Evolutionary conservation across 2,113 vertebrate species (phyloP), one percentile per base, ranked within the genome.

Genomic region (Cheilinus undulatus): DNA sequence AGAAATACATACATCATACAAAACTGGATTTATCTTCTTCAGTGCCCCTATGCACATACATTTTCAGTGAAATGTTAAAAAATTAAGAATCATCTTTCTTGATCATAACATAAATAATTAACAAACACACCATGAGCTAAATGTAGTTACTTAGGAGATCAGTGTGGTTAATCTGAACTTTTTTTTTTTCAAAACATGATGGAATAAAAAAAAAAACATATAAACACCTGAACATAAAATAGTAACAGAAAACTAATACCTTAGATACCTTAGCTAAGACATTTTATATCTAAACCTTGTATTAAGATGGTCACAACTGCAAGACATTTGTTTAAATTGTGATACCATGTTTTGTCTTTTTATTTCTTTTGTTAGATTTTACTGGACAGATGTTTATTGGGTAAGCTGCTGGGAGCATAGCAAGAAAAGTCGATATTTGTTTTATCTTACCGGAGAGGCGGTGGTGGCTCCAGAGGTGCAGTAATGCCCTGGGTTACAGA

Each of bases 361-460:
- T 57, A 8, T 45, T 36, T 49, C 17, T 27, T 8, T 50, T 43
- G n/a, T 27, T 20, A 9, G 1, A 49, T 52, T 54, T 36, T 13
- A 28, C 1, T 45, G 17, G 46, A 56, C 11, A 1, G 24, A 23
- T 23, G 14, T 4, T 48, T 70, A 8, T 30, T 46, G 1, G n/a
- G 49, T 38, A 23, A 38, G 7, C 51, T 17, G 24, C 11, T 60
- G 5, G 10, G 49, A 49, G 7, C 3, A 0, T 0, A 43, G 4
- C 61, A 38, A 42, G 40, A 2, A 22, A 20, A 38, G 11, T n/a
- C 9, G 2, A 24, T 20, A 46, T 23, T 54, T 14, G 15, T n/a
- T 6, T 14, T 2, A 15, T 74, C 79, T 94, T 92, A 97, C 96
- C 1, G 95, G 97, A 4, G 92, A 89, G 50, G 94, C 84, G 26